Evolutionary conservation across 2,888 invertebrate species (phyloP).

Genomic region (Mimas tiliae): DNA sequence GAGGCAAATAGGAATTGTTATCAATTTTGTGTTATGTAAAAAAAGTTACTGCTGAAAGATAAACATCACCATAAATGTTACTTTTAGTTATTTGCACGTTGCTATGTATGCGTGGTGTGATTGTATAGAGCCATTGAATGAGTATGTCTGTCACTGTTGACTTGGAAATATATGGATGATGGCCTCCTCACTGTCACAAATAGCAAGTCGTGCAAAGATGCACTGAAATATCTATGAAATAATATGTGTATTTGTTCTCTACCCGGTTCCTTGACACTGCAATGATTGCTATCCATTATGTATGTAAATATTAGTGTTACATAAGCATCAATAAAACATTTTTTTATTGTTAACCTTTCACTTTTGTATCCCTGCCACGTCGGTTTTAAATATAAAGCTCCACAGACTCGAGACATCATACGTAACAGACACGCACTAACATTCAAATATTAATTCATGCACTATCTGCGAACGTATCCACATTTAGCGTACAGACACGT

Average conservation of each 20-base stretch:
- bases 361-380: background rate
- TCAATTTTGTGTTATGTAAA: slow-evolving; percentile 13
- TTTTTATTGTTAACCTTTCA: background rate
- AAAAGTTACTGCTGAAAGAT: background rate
- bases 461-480: no score
- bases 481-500: no score
- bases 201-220: no score
- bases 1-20: slow-evolving; percentile 6
- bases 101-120: no score
- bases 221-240: background rate
- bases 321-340: background rate
- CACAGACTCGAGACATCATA: no score
- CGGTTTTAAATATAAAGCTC: no score
- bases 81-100: background rate
- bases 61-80: background rate
- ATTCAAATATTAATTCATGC: no score
- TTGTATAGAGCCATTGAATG: no score
- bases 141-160: no score
- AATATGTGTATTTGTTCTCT: background rate
- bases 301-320: slow-evolving; percentile 2
- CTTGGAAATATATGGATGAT: no score
- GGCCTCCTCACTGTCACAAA: no score
- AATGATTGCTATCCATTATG: background rate
- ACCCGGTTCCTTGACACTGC: background rate
- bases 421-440: no score